These are phyloP conservation scores for Centroberyx gerrardi DNA, from an alignment of 2,797 vertebrate species.

Conservation along the genomic window DNA sequence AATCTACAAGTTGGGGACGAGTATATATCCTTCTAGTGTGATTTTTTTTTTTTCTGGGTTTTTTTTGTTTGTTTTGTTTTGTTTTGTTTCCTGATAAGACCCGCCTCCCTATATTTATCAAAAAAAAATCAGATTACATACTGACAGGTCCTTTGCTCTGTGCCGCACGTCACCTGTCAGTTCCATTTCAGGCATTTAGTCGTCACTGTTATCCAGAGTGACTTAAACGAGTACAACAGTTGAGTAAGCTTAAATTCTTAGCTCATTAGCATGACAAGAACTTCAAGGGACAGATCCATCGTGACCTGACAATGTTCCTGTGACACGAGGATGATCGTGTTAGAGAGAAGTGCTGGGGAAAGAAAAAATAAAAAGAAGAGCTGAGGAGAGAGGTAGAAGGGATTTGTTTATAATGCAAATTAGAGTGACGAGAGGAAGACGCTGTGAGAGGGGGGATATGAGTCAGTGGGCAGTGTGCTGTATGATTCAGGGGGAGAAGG, in stretches of 20 bases:
- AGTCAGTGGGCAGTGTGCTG: constrained; percentile 16
- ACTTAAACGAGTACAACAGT: neutral
- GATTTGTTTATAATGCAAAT: constrained; percentile 25
- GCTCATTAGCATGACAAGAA: constrained; percentile 33
- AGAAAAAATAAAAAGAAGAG: neutral
- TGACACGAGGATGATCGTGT: neutral
- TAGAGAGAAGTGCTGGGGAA: neutral
- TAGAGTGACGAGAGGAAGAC: constrained; percentile 27
- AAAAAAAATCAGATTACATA: too few species aligned
- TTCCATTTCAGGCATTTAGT: constrained; percentile 31
- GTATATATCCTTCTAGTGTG: constrained; percentile 1
- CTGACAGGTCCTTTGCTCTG: neutral
- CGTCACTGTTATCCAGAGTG: neutral
- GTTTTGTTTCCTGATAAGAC: too few species aligned
- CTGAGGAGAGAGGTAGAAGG: neutral
- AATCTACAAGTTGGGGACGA: neutral
- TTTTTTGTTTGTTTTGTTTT: constrained; percentile 10
- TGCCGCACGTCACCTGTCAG: neutral
- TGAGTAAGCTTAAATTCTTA: constrained; percentile 12
- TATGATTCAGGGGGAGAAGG: constrained; percentile 22
- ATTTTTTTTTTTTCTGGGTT: constrained; percentile 2
- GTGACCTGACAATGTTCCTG: constrained; percentile 11
- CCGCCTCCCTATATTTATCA: too few species aligned
- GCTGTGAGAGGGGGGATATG: constrained; percentile 20
- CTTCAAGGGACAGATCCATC: constrained; percentile 6